Conservation (phyloP, 2,888 invertebrate genomes). For the Euspilapteryx auroguttella region DNA sequence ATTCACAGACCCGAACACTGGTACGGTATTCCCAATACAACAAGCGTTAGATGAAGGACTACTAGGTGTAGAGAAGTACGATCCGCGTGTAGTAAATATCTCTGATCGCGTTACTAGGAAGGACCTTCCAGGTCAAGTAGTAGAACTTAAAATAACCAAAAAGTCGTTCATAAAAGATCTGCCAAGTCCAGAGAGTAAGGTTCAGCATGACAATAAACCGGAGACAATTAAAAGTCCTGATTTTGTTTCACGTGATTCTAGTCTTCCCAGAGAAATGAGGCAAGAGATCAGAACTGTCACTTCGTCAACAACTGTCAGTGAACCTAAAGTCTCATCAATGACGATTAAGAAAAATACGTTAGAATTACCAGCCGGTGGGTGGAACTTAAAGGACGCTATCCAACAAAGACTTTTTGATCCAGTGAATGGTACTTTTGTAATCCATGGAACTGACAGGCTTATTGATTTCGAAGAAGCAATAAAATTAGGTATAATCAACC, state of each 20-base stretch:
- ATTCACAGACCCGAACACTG: slow-evolving; percentile 76
- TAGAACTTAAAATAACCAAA: slow-evolving; percentile 53
- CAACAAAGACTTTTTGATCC: slow-evolving; percentile 82
- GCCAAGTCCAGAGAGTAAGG: slow-evolving; percentile 48
- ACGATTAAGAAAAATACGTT: slow-evolving; percentile 69
- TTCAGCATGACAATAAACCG: slow-evolving; percentile 51
- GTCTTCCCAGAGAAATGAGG: slow-evolving; percentile 20
- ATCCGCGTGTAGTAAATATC: slow-evolving; percentile 35
- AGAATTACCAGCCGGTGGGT: slow-evolving; percentile 82
- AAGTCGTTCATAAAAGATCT: slow-evolving; percentile 52
- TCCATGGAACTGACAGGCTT: slow-evolving; percentile 83
- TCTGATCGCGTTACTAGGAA: slow-evolving; percentile 36
- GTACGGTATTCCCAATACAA: slow-evolving; percentile 71
- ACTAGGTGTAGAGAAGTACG: slow-evolving; percentile 63
- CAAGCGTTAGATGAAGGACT: slow-evolving; percentile 77
- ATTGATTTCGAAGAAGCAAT: slow-evolving; percentile 88
- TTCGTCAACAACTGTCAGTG: slow-evolving; percentile 36
- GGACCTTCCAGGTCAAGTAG: slow-evolving; percentile 48
- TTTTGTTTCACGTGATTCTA: no score
- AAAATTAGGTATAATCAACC: slow-evolving; percentile 81
- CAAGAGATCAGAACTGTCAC: slow-evolving; percentile 40
- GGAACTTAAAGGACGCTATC: slow-evolving; percentile 83
- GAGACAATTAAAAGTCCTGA: slow-evolving; percentile 64
- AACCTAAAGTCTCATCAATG: slow-evolving; percentile 46
- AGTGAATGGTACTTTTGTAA: slow-evolving; percentile 77